Evolutionary conservation across 2,888 invertebrate genomes (phyloP), one percentile per base, ranked within the genome.

Genomic region (Cheilosia variabilis): DNA sequence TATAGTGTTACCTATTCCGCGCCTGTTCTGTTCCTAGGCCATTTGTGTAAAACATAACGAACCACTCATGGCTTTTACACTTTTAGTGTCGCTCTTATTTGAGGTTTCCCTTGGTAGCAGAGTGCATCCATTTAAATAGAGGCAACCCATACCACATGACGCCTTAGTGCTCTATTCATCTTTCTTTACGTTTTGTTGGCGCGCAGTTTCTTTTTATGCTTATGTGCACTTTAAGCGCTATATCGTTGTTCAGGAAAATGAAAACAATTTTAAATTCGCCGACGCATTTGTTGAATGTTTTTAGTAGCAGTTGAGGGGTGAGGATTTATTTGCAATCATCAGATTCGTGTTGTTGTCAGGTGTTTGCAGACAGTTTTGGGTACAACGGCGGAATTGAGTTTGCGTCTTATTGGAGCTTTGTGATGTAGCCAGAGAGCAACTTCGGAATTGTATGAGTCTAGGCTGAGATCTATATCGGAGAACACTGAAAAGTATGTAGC

Each of bases 11-110:
- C 2, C 6, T 24, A 24, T 15, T 13, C 0, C 13, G 9, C 15
- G 5, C 6, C 37, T 4, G 19, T 52, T 24, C 52, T 52, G 37
- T 58, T 10, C n/a, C 27, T 47, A 41, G 15, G 17, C 37, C 63
- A 50, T 43, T 65, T 50, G 47, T 50, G 22, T 65, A 34, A 47
- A 65, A 37, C 50, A 65, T 65, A 66, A 52, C 41, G 66, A 66
- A 66, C 66, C 66, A 66, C 53, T 66, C 53, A 41, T 41, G 53
- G 66, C 52, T 66, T 52, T 66, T 52, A 41, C 66, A 41, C 24
- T 53, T 52, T 65, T 53, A 45, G 62, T 62, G 62, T 62, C 17
- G 62, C 31, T 62, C 13, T 62, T 47, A 62, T 62, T 31, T 62
- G 62, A 45, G 52, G 62, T 45, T 62, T 45, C 62, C 15, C 62